Base-by-base conservation (phyloP, 2,888 invertebrate species). In the Caenorhabditis afra region DNA sequence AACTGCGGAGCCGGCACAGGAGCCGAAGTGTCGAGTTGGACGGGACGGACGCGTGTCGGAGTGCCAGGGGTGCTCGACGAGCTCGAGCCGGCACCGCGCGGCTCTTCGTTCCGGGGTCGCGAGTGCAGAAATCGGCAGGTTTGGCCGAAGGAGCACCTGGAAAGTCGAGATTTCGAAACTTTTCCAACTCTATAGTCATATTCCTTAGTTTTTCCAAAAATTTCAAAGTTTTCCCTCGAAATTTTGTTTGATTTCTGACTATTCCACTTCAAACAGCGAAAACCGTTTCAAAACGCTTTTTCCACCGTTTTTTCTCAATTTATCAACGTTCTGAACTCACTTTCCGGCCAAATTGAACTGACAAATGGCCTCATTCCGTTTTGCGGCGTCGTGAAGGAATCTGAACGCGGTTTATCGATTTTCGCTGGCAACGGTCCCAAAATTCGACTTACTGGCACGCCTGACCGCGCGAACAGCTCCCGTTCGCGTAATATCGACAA, bases 401-500 rank as follows among this genome's bases (percentile, higher is more conserved):
- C 71, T 71, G 55, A 22, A 49, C 20, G 7, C 4, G 7, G 29
- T 29, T 29, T 29, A 58, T 44, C 20, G 16, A 20, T 39, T 49
- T 58, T 66, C 29, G 3, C 37, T 29, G 18, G 37, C 37, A 8
- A 37, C 16, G 47, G 18, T 3, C 7, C 14, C 14, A 7, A 14
- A 49, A 52, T 35, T 14, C 4, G 3, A 29, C 62, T 12, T 11
- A 77, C 76, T 47, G 41, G 77, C 77, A 77, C 0, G 45, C 12
- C n/a, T 37, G 62, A 16, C 85, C 86, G 35, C 75, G 73, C 14
- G 59, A 65, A 47, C 86, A 86, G 22, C 73, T 71, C 37, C 83
- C 83, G 57, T 82, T 86, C n/a, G 79, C 81, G 52, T 79, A 86
- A 47, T 86, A 86, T 5, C 84, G 83, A n/a, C 82, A 77, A 18